These are phyloP conservation scores for Bombus breviceps DNA, from an alignment of 1,140 invertebrate genomes.

Conservation along the genomic window DNA sequence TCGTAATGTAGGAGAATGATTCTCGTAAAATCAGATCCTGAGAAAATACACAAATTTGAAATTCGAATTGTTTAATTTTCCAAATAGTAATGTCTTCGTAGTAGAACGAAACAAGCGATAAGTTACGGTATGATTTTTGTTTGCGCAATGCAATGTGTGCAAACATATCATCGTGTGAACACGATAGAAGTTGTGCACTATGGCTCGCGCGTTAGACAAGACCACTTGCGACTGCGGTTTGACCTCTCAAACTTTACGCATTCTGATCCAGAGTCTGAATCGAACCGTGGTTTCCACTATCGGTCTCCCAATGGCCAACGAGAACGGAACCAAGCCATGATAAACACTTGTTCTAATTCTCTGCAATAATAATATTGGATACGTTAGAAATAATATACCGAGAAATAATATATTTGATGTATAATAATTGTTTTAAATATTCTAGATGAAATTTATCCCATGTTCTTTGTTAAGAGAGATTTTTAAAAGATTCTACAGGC, in stretches of 20 bases:
- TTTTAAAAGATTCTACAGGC: background rate
- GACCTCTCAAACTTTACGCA: constrained; percentile 36
- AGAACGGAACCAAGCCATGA: constrained; percentile 8
- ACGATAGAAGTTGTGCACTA: background rate
- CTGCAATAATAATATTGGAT: background rate
- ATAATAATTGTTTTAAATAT: background rate
- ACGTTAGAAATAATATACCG: background rate
- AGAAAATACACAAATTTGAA: too few species aligned
- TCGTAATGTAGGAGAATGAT: too few species aligned
- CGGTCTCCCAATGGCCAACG: background rate
- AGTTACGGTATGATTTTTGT: background rate
- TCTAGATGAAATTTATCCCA: background rate
- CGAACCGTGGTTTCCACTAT: constrained; percentile 32
- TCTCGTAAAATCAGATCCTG: too few species aligned
- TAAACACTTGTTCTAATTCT: constrained; percentile 31
- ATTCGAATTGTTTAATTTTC: too few species aligned
- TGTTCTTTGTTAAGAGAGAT: background rate
- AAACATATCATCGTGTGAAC: background rate
- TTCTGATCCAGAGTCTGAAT: constrained; percentile 31
- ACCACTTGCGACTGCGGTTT: constrained; percentile 45
- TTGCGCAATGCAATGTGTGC: background rate
- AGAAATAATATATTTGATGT: background rate
- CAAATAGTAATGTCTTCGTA: background rate
- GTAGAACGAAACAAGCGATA: background rate
- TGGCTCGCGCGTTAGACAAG: background rate